These are phyloP conservation scores for Emys orbicularis DNA, from an alignment of 2,797 vertebrate species.

Conservation along the genomic window DNA sequence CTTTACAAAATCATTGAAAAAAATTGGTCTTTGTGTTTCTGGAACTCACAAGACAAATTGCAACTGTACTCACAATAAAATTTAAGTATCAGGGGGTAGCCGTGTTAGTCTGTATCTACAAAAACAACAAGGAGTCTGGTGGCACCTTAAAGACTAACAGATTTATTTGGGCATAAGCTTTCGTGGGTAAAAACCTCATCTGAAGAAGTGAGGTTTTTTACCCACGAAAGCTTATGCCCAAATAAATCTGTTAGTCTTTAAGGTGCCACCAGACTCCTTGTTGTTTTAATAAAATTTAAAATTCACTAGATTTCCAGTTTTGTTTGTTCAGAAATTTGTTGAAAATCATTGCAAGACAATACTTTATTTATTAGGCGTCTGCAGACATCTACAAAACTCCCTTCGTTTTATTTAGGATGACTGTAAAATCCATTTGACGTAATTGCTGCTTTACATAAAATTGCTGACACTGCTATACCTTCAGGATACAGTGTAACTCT, in stretches of 20 bases:
- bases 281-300: not conserved
- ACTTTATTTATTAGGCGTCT: not conserved
- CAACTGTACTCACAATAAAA: not conserved
- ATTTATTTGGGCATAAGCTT: no score
- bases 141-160: no score
- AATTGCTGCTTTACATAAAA: not conserved
- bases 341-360: not conserved
- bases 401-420: not conserved
- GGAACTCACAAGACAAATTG: constrained; percentile 41
- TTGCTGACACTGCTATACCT: not conserved
- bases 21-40: not conserved
- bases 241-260: no score
- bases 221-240: no score
- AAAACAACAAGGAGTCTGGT: no score
- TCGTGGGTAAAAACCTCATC: no score
- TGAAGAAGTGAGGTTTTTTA: no score
- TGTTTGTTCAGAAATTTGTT: not conserved
- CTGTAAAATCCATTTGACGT: not conserved
- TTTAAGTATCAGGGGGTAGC: not conserved
- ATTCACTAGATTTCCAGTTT: not conserved
- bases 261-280: no score
- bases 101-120: no score
- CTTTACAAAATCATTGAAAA: not conserved
- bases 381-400: not conserved
- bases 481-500: not conserved